These are phyloP conservation scores for Pachymerium ferrugineum DNA, from an alignment of 2,888 invertebrate species.

Conservation along the genomic window DNA sequence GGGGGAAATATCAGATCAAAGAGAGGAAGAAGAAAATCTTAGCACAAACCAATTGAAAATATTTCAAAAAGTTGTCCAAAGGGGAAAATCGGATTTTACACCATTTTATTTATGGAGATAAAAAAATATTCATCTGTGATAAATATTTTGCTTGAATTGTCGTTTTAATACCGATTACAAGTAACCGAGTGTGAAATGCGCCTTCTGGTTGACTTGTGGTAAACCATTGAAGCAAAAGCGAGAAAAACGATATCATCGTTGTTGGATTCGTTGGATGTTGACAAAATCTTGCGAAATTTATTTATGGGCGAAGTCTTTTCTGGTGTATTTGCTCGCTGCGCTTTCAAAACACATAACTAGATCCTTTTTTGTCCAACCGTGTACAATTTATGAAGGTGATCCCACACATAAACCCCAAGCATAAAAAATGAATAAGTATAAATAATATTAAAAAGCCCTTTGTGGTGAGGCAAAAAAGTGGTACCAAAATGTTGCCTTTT, in stretches of 20 bases:
- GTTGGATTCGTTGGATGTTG: not conserved
- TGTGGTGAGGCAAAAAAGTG: not conserved
- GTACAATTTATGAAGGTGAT: not conserved
- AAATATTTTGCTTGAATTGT: not conserved
- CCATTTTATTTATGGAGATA: no score
- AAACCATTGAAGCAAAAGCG: not conserved
- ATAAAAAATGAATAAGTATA: not conserved
- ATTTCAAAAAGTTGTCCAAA: no score
- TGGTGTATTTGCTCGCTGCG: not conserved
- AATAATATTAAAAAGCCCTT: not conserved
- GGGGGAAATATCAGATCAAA: no score
- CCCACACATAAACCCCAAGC: not conserved
- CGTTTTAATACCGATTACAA: not conserved
- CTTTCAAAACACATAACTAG: constrained; percentile 14
- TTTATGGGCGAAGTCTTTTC: not conserved
- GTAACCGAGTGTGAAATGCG: constrained; percentile 8
- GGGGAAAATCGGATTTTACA: no score
- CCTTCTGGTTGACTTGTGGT: constrained; percentile 8
- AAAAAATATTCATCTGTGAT: not conserved
- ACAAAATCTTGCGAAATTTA: not conserved
- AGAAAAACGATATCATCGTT: not conserved
- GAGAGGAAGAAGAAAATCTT: no score
- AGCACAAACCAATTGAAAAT: no score
- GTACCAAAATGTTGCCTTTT: no score
- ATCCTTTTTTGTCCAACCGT: not conserved